Percentiles rank a stretch among this genome's conserved stretches.
phyloP scores from a whole-genome alignment of 1,140 invertebrate species.

The Sinella curviseta region DNA sequence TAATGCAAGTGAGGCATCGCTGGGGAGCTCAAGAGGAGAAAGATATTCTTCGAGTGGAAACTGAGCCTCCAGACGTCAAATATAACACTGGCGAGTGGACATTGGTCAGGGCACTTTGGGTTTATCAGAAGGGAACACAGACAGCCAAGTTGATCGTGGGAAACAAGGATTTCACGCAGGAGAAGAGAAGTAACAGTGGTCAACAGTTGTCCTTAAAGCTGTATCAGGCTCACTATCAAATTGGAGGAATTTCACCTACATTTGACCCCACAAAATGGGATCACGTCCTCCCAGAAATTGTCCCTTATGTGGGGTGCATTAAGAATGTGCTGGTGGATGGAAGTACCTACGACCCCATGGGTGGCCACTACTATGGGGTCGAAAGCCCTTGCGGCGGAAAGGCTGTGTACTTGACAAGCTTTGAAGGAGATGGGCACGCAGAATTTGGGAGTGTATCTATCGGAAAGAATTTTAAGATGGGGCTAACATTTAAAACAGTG shows the following conservation, averaged over 20 bases:
- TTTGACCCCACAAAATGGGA: constrained; percentile 40
- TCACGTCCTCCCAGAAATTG: background rate
- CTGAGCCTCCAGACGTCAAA: constrained; percentile 65
- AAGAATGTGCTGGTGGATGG: constrained; percentile 73
- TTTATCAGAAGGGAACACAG: constrained; percentile 47
- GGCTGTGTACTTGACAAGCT: constrained; percentile 66
- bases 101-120: constrained; percentile 66
- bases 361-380: constrained; percentile 70
- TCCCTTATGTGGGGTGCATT: constrained; percentile 67
- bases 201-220: constrained; percentile 28
- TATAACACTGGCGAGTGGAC: constrained; percentile 82
- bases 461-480: constrained; percentile 65
- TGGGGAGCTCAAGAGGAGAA: constrained; percentile 57
- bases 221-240: constrained; percentile 41
- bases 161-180: constrained; percentile 37
- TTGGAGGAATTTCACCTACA: constrained; percentile 39
- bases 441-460: constrained; percentile 69
- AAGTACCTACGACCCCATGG: constrained; percentile 66
- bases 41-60: constrained; percentile 56
- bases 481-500: constrained; percentile 75
- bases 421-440: constrained; percentile 76
- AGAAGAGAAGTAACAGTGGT: constrained; percentile 16
- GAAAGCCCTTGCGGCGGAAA: constrained; percentile 71
- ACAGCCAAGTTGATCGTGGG: constrained; percentile 47
- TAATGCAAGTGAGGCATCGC: constrained; percentile 72